Base-by-base conservation (phyloP, 2,888 invertebrate genomes). In the Ophioninae sp. region DNA sequence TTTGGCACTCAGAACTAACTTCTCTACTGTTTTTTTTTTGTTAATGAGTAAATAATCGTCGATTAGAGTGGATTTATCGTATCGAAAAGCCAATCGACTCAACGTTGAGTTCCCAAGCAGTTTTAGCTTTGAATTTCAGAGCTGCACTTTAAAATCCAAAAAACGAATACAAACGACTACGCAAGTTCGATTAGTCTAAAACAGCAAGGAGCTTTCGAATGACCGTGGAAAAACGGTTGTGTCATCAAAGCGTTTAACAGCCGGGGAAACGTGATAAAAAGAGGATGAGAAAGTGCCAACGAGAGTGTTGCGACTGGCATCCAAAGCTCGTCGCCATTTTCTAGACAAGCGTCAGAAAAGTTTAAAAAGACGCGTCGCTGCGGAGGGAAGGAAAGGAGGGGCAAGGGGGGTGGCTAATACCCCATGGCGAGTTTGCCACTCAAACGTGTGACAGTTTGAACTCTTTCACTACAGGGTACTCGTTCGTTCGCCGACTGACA, bases 351-450 rank as follows among this genome's bases (percentile, higher is more conserved):
- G 22, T 63, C 44, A 51, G 37, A 37, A 51, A 69, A 63, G 30
- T 63, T 44, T 9, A 51, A 77, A 77, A 69, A 63, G 77, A 77
- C 51, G 63, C 44, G 63, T 17, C 17, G 51, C 69, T 37, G 51
- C 37, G 77, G 61, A 63, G 68, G 61, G 7, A 13, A 20, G 39
- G 39, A 10, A 8, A 59, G 44, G 22, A 75, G 10, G 30, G 10
- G 8, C 13, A 7, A 22, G 22, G 44, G 22, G 44, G 61, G 68
- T 68, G 23, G 58, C 44, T 68, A 59, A 69, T 61, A 69, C 37
- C 69, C 37, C 69, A 77, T 37, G 37, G 61, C 69, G 69, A 63
- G 51, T 77, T 77, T 77, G 69, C 77, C 69, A 30, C 67, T 76
- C 41, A 69, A 68, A 37, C 69, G 61, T 37, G 75, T 63, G 65